phyloP scores from a whole-genome alignment of 2,888 invertebrate genomes.

The Standfussiana lucernea region DNA sequence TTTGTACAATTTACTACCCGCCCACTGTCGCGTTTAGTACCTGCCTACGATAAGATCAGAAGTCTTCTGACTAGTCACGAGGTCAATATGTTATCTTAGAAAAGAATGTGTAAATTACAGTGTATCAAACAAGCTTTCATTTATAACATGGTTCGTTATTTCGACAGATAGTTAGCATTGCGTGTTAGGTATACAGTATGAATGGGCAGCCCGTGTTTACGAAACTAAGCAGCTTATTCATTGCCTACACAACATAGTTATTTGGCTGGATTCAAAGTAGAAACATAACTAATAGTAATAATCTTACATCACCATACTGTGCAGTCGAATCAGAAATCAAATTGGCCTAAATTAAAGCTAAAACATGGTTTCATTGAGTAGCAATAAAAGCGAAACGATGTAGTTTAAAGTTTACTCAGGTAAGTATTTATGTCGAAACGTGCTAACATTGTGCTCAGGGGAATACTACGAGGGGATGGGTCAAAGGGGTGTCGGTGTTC shows the following conservation, averaged over 20 bases:
- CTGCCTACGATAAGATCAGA: constrained; percentile 48
- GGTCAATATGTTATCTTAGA: constrained; percentile 18
- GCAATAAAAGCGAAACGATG: constrained; percentile 82
- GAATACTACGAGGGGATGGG: constrained; percentile 80
- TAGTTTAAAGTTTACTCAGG: constrained; percentile 84
- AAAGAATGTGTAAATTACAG: constrained; percentile 23
- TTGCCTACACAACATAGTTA: constrained; percentile 44
- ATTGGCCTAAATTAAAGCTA: constrained; percentile 71
- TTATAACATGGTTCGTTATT: constrained; percentile 27
- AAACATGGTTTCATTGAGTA: constrained; percentile 71
- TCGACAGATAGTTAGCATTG: constrained; percentile 45
- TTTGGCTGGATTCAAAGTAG: constrained; percentile 37
- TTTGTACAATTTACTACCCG: constrained; percentile 75
- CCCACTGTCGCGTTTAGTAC: constrained; percentile 66
- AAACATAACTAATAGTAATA: constrained; percentile 48
- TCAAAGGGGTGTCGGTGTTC: constrained; percentile 78
- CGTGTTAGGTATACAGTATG: constrained; percentile 36
- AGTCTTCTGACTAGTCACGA: constrained; percentile 18
- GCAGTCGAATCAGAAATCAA: constrained; percentile 66
- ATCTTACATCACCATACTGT: constrained; percentile 60
- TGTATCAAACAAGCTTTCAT: constrained; percentile 26
- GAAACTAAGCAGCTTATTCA: constrained; percentile 46
- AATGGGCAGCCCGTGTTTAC: constrained; percentile 41
- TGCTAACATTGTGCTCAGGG: constrained; percentile 83
- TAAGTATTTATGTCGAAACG: constrained; percentile 86